Percentiles rank a stretch among this genome's conserved stretches.
Conservation (phyloP, 2,797 vertebrate species). For the Crax fasciolata region DNA sequence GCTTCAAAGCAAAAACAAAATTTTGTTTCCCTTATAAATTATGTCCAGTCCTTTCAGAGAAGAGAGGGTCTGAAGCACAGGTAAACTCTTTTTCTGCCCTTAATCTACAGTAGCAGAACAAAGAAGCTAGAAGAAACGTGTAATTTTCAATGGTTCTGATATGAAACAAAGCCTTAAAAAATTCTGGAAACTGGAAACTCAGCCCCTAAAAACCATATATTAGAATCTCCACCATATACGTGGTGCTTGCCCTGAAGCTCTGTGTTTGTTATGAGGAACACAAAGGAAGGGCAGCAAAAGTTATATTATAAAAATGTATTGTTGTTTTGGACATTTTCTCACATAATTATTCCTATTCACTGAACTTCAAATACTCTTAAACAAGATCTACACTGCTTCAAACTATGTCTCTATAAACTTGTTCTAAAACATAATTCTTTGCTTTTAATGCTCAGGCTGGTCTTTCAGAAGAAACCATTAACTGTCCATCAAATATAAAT, state of each 20-base stretch:
- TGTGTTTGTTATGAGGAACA: not conserved
- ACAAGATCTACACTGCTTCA: not conserved
- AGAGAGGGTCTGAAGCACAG: not conserved
- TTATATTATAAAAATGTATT: not conserved
- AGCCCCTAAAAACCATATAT: accelerated
- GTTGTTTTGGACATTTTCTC: not conserved
- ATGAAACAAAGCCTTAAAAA: not conserved
- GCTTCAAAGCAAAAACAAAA: not conserved
- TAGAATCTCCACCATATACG: not conserved
- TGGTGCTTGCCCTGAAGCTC: not conserved
- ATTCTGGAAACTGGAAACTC: not conserved
- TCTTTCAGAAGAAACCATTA: not conserved
- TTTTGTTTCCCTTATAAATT: not conserved
- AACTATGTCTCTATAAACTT: not conserved
- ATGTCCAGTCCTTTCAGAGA: not conserved
- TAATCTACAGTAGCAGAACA: not conserved
- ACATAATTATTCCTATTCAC: not conserved
- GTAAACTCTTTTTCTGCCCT: not conserved
- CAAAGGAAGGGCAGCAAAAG: not conserved
- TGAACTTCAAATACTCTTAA: not conserved
- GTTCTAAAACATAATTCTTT: not conserved
- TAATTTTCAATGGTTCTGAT: not conserved
- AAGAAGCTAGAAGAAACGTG: not conserved
- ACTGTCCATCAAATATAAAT: not conserved
- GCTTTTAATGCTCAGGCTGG: not conserved